Percentiles rank a stretch among this genome's conserved stretches.
Evolutionary conservation across 2,113 vertebrate species (phyloP).

Genomic region (Apeltes quadracus): DNA sequence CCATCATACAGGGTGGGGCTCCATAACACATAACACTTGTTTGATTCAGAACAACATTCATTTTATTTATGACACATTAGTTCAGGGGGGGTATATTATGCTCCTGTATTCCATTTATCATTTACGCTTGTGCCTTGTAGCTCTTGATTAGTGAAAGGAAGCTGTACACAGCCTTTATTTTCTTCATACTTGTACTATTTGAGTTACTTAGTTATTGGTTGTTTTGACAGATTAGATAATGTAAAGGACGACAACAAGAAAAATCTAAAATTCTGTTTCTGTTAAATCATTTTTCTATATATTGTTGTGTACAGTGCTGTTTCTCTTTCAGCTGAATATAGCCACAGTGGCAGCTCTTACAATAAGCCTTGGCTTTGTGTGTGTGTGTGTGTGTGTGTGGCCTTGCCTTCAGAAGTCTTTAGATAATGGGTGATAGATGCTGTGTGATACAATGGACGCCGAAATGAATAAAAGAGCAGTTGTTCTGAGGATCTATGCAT

Average conservation of each 20-base stretch:
- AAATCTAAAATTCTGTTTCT: constrained; percentile 6
- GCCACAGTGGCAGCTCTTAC: constrained; percentile 36
- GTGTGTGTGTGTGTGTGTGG: constrained; percentile 41
- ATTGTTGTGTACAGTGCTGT: constrained; percentile 29
- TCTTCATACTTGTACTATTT: constrained; percentile 1
- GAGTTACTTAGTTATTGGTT: constrained; percentile 10
- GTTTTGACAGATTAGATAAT: constrained; percentile 11
- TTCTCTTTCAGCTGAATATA: constrained; percentile 20
- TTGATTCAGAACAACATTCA: constrained; percentile 64
- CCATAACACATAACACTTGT: constrained; percentile 52
- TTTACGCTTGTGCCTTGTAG: constrained; percentile 44
- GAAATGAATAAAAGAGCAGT: constrained; percentile 71
- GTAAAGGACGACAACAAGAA: not conserved
- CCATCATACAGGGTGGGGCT: constrained; percentile 39
- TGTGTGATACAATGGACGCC: constrained; percentile 60
- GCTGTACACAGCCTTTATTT: constrained; percentile 10
- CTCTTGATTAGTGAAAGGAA: constrained; percentile 33
- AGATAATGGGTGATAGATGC: constrained; percentile 64
- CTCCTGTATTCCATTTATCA: constrained; percentile 57
- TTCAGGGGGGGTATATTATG: constrained; percentile 45
- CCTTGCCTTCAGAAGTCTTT: constrained; percentile 53
- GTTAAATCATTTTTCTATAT: constrained; percentile 10
- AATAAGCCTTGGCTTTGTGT: constrained; percentile 38
- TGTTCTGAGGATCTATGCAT: constrained; percentile 49
- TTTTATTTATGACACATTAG: constrained; percentile 67